A percentile compares a stretch with the other conserved stretches of the same genome.
Conservation (phyloP, 2,797 vertebrate species). For the Trichosurus vulpecula region DNA sequence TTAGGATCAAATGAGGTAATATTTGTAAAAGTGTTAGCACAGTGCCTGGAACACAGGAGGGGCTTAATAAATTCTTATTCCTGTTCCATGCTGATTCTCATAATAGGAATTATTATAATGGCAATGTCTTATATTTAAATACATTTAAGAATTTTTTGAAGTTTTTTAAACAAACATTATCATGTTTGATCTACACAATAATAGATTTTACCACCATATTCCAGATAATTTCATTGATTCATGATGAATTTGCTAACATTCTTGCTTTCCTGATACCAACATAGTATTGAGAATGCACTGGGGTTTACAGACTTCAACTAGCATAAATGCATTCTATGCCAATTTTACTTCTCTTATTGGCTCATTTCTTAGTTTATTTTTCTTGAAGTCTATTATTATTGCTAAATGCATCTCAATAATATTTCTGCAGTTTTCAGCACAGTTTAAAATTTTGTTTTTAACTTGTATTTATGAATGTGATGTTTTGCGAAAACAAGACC, state of each 20-base stretch:
- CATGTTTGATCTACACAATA: background rate
- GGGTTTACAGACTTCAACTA: background rate
- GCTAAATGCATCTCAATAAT: slow-evolving; percentile 19
- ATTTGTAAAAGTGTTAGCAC: background rate
- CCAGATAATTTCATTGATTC: background rate
- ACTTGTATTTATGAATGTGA: slow-evolving; percentile 4
- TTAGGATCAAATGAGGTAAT: background rate
- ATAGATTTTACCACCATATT: background rate
- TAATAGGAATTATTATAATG: background rate
- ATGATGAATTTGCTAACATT: background rate
- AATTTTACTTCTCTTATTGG: background rate
- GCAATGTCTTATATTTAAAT: background rate
- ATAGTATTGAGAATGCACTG: background rate
- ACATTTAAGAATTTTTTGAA: background rate
- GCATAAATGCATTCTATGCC: background rate
- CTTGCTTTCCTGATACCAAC: background rate
- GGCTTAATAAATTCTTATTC: background rate
- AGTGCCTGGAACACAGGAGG: background rate
- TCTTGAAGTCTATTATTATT: background rate
- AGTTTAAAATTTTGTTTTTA: slow-evolving; percentile 2
- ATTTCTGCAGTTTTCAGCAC: slow-evolving; percentile 18
- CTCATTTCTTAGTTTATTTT: slow-evolving; percentile 23
- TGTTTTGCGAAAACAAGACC: background rate
- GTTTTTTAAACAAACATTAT: background rate
- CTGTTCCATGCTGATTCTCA: background rate